These are phyloP conservation scores for Sweltsa coloradensis DNA, from an alignment of 1,140 invertebrate genomes.

Conservation along the genomic window DNA sequence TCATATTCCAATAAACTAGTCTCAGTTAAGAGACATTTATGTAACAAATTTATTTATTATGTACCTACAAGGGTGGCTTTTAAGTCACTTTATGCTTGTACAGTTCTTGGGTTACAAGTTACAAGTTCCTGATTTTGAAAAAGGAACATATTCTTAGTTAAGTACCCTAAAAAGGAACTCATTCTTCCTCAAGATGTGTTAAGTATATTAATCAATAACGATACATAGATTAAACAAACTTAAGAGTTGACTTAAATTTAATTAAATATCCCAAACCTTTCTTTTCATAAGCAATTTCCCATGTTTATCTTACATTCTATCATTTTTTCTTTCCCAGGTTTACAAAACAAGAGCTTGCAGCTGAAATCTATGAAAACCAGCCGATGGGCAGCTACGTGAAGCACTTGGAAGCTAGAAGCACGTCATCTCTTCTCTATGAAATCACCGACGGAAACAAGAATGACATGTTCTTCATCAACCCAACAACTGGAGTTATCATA, in stretches of 20 bases:
- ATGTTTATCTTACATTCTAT: background rate
- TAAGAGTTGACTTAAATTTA: background rate
- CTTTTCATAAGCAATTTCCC: background rate
- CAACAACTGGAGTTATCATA: slow-evolving; percentile 68
- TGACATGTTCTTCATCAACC: slow-evolving; percentile 68
- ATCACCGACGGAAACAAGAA: slow-evolving; percentile 64
- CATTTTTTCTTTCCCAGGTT: slow-evolving; percentile 34
- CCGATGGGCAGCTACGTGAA: slow-evolving; percentile 63
- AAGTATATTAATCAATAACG: too few relatives aligned
- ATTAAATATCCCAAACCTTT: background rate
- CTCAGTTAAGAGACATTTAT: too few relatives aligned
- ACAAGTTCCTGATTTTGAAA: too few relatives aligned
- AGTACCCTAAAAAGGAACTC: too few relatives aligned
- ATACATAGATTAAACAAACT: too few relatives aligned
- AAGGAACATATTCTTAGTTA: too few relatives aligned
- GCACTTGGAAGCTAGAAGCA: slow-evolving; percentile 62
- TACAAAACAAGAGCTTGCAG: slow-evolving; percentile 44
- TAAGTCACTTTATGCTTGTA: too few relatives aligned
- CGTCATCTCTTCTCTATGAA: slow-evolving; percentile 68
- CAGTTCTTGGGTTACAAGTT: too few relatives aligned
- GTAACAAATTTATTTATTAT: too few relatives aligned
- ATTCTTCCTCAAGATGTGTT: too few relatives aligned
- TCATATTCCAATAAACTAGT: too few relatives aligned
- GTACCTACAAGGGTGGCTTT: too few relatives aligned
- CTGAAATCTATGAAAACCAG: slow-evolving; percentile 77